Conservation (phyloP, 2,797 vertebrate species). For the Myotis myotis region DNA sequence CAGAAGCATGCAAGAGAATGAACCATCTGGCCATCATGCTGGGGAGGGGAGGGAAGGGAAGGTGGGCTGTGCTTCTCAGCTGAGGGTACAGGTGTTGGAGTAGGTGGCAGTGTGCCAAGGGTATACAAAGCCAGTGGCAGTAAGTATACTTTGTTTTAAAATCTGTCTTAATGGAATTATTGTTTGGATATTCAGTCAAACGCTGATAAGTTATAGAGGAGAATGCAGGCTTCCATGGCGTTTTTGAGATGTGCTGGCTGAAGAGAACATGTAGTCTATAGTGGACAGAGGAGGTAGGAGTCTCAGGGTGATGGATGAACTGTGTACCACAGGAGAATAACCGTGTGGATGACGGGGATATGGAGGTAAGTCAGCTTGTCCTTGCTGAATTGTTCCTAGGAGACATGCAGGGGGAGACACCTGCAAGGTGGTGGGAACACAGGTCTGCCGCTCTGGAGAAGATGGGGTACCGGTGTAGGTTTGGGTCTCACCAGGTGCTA, state of each 20-base stretch:
- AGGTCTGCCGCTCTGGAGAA: neutral
- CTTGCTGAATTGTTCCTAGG: neutral
- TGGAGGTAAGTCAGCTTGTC: neutral
- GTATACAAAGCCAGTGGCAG: neutral
- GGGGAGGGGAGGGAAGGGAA: too few relatives aligned
- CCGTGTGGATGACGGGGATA: neutral
- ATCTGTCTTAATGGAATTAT: neutral
- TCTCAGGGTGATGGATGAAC: neutral
- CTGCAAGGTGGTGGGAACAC: neutral
- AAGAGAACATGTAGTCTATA: neutral
- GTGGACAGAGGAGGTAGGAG: neutral
- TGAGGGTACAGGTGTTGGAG: neutral
- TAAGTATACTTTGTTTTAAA: neutral
- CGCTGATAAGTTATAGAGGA: neutral
- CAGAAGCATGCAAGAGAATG: neutral
- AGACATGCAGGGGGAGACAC: neutral
- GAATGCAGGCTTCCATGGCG: neutral
- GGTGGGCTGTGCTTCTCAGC: neutral
- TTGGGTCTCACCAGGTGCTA: neutral
- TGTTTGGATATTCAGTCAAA: conserved; percentile 7
- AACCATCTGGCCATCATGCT: neutral
- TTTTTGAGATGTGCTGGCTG: neutral
- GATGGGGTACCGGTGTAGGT: neutral
- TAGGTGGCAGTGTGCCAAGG: neutral
- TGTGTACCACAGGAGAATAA: neutral